Evolutionary conservation across 1,140 invertebrate genomes (phyloP), one percentile per base, ranked within the genome.

Genomic region (Oedothorax gibbosus): DNA sequence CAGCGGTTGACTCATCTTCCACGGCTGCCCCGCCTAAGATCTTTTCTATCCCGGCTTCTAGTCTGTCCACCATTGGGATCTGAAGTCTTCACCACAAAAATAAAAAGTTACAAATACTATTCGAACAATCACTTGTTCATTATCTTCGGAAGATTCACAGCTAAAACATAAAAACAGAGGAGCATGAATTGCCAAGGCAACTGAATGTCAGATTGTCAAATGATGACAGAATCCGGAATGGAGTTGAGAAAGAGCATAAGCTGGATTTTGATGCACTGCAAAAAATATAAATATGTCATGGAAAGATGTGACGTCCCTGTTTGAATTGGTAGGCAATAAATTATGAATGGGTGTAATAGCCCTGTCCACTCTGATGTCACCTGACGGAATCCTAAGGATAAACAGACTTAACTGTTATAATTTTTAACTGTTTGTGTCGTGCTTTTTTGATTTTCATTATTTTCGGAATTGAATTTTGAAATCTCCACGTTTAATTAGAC

Each of bases 1-100:
- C 50, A n/a, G 71, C 51, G 51, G 81, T 35, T 76, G 81, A 75
- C 50, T 84, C 81, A 92, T 77, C 89, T 81, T 90, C 90, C 14
- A 92, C 87, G 10, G 89, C 88, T 50, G 88, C 82, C 6, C 91
- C 91, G 14, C 89, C 87, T 20, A 92, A 88, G 11, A 92, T 86
- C 75, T 87, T 88, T 60, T 90, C 87, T 51, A 92, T 85, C 77
- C 89, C 89, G 64, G 88, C 80, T 88, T 92, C 91, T 9, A 92
- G 90, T 69, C 87, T 89, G 86, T 92, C 91, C 76, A 87, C 81
- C 81, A 84, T 84, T 73, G 72, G 68, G 60, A 73, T 10, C 12
- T 18, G 49, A 54, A 53, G 51, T 66, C 53, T 21, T 50, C 65
- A 76, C 49, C 35, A 77, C 56, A 77, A 66, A 66, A 77, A 64